Evolutionary conservation across 2,797 vertebrate species (phyloP).

Genomic region (Alauda arvensis): DNA sequence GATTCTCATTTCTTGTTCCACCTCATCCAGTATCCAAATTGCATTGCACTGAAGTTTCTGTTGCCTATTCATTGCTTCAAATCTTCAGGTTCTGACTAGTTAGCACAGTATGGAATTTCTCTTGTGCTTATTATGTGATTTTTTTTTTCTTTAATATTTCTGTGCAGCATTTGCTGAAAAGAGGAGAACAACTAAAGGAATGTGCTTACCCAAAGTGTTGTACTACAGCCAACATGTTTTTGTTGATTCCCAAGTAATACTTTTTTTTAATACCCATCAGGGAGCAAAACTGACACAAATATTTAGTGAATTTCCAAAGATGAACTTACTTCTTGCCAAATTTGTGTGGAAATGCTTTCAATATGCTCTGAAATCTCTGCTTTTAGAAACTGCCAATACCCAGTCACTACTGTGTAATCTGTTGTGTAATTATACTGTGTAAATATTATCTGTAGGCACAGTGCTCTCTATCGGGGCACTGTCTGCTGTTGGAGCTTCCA

Average conservation of each 20-base stretch:
- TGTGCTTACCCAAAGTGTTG: neutral
- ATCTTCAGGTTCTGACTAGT: neutral
- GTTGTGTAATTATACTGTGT: neutral
- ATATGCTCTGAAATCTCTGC: neutral
- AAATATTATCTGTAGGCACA: neutral
- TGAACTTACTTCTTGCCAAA: neutral
- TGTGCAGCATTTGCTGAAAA: neutral
- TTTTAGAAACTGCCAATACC: neutral
- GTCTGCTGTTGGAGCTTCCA: neutral
- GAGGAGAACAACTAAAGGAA: neutral
- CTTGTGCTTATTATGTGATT: neutral
- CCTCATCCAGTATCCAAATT: neutral
- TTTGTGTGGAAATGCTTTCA: neutral
- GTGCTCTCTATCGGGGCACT: neutral
- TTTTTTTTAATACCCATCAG: neutral
- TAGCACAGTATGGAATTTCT: neutral
- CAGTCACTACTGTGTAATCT: neutral
- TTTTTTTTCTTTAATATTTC: neutral
- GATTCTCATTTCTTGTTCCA: neutral
- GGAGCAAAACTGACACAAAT: neutral
- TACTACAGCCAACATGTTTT: neutral
- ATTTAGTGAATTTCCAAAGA: neutral
- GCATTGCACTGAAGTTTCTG: neutral
- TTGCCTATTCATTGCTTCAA: neutral
- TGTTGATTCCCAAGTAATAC: neutral